phyloP scores from a whole-genome alignment of 2,888 invertebrate genomes.

The Agrotis puta region DNA sequence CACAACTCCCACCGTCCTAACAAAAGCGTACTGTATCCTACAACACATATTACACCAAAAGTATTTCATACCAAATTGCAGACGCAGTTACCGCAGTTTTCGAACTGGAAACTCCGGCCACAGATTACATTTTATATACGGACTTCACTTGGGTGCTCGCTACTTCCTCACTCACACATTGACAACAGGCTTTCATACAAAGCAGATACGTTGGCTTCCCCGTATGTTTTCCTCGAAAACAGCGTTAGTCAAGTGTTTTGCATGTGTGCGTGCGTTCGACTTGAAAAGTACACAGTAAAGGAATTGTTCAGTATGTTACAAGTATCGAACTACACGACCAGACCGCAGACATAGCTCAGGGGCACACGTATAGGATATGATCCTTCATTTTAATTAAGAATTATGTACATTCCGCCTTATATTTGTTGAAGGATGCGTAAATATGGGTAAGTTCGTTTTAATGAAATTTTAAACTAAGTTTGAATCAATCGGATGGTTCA shows the following conservation, averaged over 20 bases:
- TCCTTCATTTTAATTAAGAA: conserved; percentile 69
- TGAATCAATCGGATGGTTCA: conserved; percentile 43
- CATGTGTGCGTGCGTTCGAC: conserved; percentile 30
- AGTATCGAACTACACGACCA: conserved; percentile 49
- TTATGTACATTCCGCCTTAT: conserved; percentile 65
- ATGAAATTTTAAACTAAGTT: conserved; percentile 65
- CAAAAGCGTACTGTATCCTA: conserved; percentile 42
- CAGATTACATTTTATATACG: conserved; percentile 34
- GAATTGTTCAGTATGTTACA: conserved; percentile 28
- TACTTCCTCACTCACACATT: conserved; percentile 23
- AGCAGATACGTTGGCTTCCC: not conserved
- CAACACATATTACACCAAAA: conserved; percentile 44
- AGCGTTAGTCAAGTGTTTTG: not conserved
- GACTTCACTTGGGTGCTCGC: conserved; percentile 11
- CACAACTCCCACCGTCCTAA: conserved; percentile 42
- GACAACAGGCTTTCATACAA: not conserved
- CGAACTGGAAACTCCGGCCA: conserved; percentile 41
- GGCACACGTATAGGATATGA: conserved; percentile 51
- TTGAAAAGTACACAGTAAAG: not conserved
- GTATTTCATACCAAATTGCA: conserved; percentile 60
- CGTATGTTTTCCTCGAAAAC: not conserved
- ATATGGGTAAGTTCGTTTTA: conserved; percentile 63
- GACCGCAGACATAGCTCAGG: conserved; percentile 61
- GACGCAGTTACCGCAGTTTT: conserved; percentile 52
- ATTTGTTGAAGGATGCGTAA: conserved; percentile 63